Evolutionary conservation across 2,113 vertebrate species (phyloP).

Genomic region (Grantiella picta): DNA sequence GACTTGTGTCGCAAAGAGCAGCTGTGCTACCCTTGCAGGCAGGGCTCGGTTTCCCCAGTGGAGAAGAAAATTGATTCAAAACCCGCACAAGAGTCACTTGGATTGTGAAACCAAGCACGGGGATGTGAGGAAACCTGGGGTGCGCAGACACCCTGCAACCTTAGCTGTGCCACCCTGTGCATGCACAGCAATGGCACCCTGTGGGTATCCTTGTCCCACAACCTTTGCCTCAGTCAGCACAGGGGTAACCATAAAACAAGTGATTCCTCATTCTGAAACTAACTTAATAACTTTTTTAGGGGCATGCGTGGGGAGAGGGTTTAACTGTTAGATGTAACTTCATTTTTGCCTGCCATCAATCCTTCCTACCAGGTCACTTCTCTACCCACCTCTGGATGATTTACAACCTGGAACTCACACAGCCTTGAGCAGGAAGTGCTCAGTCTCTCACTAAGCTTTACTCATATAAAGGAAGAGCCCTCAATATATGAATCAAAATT

Average conservation of each 20-base stretch:
- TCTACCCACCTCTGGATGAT: background rate
- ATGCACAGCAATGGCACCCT: background rate
- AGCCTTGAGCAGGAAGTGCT: background rate
- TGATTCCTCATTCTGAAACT: background rate
- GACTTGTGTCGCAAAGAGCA: accelerated
- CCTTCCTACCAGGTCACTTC: background rate
- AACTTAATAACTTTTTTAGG: background rate
- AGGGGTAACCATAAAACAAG: background rate
- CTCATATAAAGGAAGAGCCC: background rate
- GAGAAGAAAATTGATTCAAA: background rate
- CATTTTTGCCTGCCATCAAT: background rate
- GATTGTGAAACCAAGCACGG: background rate
- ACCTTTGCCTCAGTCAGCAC: background rate
- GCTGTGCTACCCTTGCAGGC: background rate
- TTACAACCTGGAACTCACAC: background rate
- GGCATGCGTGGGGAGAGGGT: background rate
- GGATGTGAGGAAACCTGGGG: background rate
- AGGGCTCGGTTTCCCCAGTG: background rate
- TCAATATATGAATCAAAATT: background rate
- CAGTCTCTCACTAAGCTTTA: background rate
- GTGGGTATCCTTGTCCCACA: background rate
- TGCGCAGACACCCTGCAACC: background rate
- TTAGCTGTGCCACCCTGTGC: background rate
- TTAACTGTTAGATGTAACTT: background rate
- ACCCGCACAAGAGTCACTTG: accelerated